These are phyloP conservation scores for Polietes domitor DNA, from an alignment of 2,888 invertebrate species.

Conservation along the genomic window DNA sequence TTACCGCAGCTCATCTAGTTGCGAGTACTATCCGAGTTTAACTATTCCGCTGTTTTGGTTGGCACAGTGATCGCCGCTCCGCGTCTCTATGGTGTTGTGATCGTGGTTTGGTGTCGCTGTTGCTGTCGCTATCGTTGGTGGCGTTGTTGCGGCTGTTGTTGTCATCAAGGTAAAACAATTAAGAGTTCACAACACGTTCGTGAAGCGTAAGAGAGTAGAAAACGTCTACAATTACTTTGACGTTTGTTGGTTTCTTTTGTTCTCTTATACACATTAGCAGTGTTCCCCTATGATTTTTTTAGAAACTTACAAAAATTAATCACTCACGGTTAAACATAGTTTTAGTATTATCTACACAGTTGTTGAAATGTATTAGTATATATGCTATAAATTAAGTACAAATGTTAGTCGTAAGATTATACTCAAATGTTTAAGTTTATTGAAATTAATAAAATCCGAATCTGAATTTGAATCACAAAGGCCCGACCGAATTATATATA, in stretches of 20 bases:
- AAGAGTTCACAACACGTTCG: constrained; percentile 32
- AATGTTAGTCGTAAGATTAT: no score
- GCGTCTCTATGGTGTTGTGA: constrained; percentile 29
- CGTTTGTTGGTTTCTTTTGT: background rate
- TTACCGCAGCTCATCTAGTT: background rate
- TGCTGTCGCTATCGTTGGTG: background rate
- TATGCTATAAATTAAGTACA: no score
- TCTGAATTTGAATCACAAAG: no score
- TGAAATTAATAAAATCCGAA: no score
- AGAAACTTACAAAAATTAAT: no score
- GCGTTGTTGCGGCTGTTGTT: constrained; percentile 16
- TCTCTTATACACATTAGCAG: constrained; percentile 10
- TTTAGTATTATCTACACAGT: no score
- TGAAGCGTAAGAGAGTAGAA: constrained; percentile 1
- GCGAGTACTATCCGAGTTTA: constrained; percentile 14
- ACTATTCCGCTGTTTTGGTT: constrained; percentile 11
- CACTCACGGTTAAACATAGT: no score
- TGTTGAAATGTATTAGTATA: no score
- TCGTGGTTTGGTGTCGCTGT: constrained; percentile 29
- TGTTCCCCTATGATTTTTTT: background rate
- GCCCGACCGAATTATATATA: no score
- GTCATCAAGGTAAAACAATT: constrained; percentile 52
- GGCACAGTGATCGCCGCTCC: background rate
- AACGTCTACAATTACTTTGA: background rate
- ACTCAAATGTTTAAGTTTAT: no score